Conservation (phyloP, 2,797 vertebrate genomes). For the Melanotaenia pygmaea region DNA sequence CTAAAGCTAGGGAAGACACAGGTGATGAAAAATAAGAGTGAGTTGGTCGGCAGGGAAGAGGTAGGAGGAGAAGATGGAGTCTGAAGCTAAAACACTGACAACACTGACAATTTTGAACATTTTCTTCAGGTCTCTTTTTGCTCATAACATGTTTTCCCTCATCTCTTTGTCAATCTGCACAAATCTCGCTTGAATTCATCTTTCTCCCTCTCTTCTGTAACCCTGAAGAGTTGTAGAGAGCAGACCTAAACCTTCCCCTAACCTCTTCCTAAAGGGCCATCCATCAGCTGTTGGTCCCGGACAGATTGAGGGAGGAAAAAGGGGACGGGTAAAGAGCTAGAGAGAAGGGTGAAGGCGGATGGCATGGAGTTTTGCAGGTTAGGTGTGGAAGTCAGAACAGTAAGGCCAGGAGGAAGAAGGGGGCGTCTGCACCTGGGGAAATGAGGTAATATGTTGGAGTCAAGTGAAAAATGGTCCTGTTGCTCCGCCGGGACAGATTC, state of each 20-base stretch:
- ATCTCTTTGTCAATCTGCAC: constrained; percentile 42
- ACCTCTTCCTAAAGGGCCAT: constrained; percentile 65
- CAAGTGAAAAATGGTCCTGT: constrained; percentile 70
- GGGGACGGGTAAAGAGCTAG: constrained; percentile 40
- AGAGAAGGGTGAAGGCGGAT: constrained; percentile 48
- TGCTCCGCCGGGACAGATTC: constrained; percentile 32
- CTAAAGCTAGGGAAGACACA: constrained; percentile 46
- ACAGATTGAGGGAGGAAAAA: constrained; percentile 38
- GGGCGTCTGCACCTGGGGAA: constrained; percentile 47
- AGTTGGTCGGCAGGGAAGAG: constrained; percentile 33
- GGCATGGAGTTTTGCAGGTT: constrained; percentile 41
- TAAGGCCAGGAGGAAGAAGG: constrained; percentile 40
- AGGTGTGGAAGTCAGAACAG: constrained; percentile 58
- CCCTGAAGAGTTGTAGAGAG: constrained; percentile 54
- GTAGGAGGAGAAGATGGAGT: constrained; percentile 33
- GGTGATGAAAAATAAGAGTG: constrained; percentile 57
- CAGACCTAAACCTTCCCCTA: constrained; percentile 52
- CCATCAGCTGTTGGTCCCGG: constrained; percentile 60
- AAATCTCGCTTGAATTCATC: constrained; percentile 47
- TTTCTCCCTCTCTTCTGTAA: constrained; percentile 16
- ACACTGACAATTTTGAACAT: constrained; percentile 43
- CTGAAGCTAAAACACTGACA: constrained; percentile 25
- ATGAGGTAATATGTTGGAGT: constrained; percentile 64
- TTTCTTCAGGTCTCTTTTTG: constrained; percentile 35
- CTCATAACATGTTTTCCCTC: constrained; percentile 17